Conservation (phyloP, 2,797 vertebrate species). For the Uromys caudimaculatus region DNA sequence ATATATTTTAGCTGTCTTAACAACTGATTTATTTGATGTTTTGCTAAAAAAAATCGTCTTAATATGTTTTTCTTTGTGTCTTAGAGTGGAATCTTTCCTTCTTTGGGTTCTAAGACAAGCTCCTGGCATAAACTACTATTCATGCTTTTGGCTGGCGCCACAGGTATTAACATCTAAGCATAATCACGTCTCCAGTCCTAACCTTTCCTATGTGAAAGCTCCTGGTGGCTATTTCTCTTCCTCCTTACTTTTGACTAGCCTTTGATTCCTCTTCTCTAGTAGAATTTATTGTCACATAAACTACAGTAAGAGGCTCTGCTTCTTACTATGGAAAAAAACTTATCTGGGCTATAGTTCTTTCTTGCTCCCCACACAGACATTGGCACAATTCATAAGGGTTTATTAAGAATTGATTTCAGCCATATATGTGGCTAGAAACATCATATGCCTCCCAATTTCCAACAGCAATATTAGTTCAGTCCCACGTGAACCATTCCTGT, state of each 20-base stretch:
- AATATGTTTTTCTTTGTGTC: background rate
- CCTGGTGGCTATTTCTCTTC: background rate
- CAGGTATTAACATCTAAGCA: background rate
- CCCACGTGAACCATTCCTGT: background rate
- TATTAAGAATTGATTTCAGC: background rate
- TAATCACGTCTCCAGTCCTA: background rate
- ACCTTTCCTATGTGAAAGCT: background rate
- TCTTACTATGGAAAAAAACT: background rate
- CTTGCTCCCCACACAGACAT: background rate
- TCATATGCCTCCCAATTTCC: background rate
- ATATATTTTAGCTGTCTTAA: slow-evolving; percentile 31
- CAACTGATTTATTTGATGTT: slow-evolving; percentile 30
- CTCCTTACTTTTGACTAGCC: background rate
- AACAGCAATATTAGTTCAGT: background rate
- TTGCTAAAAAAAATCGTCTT: slow-evolving; percentile 47
- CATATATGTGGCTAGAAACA: background rate
- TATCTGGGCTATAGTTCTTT: background rate
- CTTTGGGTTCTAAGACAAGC: background rate
- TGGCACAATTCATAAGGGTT: background rate
- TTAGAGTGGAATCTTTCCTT: background rate
- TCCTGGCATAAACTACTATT: background rate
- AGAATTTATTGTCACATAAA: background rate
- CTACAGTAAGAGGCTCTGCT: background rate
- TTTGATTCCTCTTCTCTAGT: background rate
- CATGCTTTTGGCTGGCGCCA: background rate